Base-by-base conservation (phyloP, 2,888 invertebrate species). In the Xestobium rufovillosum region DNA sequence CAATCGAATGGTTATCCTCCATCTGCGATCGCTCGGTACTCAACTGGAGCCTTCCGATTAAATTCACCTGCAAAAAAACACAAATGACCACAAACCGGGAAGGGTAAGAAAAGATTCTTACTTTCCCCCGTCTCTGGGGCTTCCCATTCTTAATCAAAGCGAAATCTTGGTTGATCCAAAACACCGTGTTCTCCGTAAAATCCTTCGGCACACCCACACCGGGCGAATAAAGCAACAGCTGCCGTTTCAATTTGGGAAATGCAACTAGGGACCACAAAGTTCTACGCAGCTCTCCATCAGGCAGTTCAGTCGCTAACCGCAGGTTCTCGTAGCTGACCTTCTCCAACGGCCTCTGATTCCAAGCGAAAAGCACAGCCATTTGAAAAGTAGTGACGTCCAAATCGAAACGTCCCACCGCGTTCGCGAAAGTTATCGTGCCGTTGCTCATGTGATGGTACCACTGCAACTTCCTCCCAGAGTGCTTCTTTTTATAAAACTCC, bases 361-460 rank as follows among this genome's bases (percentile, higher is more conserved):
- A 99, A 10, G 95, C 92, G 70, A 96, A 97, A 27, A 98, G 70
- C 10, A 98, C 96, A 25, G 96, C 95, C 96, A 98, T 96, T 79
- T 99, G 98, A n/a, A n/a, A 97, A 14, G 98, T 97, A 9, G 97
- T 98, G 3, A 99, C 96, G 63, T 98, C 98, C 53, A 98, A 72
- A 68, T 98, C 98, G 68, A 89, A 98, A 51, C 88, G 81, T 1
- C 95, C 97, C 36, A 88, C 80, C 49, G 83, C 78, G 64, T 94
- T 96, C 0, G 82, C 78, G 70, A 97, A 97, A 14, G 91, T 92
- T 52, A 98, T 92, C 42, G 95, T 95, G 51, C 97, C 98, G 68
- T 97, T 97, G 48, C 96, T 95, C 96, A 97, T 97, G 59, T 97
- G 95, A 69, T 98, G 97, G 11, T 49, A 86, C 98, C 98, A 98